These are phyloP conservation scores for Drosophila sp. DNA, from an alignment of 1,140 invertebrate genomes.

Conservation along the genomic window DNA sequence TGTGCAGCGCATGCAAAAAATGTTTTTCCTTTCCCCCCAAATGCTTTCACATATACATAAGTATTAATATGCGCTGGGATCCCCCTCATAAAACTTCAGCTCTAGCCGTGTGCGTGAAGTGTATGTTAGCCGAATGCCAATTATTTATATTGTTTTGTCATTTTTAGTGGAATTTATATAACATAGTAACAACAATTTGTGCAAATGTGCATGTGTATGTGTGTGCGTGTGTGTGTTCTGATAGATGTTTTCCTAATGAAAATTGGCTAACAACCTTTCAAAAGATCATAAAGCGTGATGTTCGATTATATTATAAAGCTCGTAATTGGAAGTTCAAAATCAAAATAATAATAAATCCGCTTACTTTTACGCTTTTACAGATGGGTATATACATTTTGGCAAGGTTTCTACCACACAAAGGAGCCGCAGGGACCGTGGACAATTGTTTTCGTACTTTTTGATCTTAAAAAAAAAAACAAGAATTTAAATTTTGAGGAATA, in stretches of 20 bases:
- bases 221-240: neutral
- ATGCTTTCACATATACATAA: neutral
- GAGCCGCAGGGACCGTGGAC: no score
- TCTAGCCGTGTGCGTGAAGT: neutral
- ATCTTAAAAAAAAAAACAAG: no score
- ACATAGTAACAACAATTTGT: slow-evolving; percentile 46
- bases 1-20: slow-evolving; percentile 78
- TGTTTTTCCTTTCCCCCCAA: slow-evolving; percentile 15
- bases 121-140: slow-evolving; percentile 36
- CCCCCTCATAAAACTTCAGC: slow-evolving; percentile 43
- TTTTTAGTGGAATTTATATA: slow-evolving; percentile 54
- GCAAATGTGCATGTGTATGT: slow-evolving; percentile 21
- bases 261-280: slow-evolving; percentile 2
- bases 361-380: neutral
- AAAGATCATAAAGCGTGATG: neutral
- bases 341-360: neutral
- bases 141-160: slow-evolving; percentile 67
- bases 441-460: no score
- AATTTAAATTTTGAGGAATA: no score
- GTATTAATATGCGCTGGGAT: slow-evolving; percentile 43
- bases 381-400: neutral
- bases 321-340: neutral
- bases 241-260: slow-evolving; percentile 7
- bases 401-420: no score
- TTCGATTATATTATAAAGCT: neutral